A percentile compares a stretch with the other conserved stretches of the same genome.
These are phyloP conservation scores for Lithophane semibrunnea DNA, from an alignment of 2,888 invertebrate species.

Conservation along the genomic window DNA sequence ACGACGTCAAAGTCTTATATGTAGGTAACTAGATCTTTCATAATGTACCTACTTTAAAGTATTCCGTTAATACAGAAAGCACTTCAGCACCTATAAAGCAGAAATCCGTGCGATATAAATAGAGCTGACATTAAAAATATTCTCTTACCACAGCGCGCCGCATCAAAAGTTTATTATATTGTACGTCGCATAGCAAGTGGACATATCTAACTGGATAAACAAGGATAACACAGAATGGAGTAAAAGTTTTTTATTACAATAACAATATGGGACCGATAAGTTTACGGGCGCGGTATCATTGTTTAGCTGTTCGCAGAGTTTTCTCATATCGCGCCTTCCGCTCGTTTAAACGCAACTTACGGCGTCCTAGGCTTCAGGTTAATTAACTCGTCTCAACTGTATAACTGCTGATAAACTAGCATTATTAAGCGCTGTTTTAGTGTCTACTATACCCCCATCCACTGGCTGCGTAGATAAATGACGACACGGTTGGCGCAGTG, in stretches of 20 bases:
- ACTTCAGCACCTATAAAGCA: neutral
- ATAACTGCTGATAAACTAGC: constrained; percentile 78
- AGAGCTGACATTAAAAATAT: constrained; percentile 32
- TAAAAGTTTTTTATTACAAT: constrained; percentile 80
- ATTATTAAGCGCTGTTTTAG: constrained; percentile 74
- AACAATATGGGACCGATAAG: constrained; percentile 78
- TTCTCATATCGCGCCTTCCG: constrained; percentile 83
- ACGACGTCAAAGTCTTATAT: neutral
- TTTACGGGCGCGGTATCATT: constrained; percentile 75
- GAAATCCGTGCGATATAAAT: constrained; percentile 25
- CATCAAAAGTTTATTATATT: constrained; percentile 50
- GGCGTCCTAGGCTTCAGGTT: constrained; percentile 79
- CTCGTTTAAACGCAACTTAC: constrained; percentile 75
- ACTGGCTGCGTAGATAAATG: constrained; percentile 16
- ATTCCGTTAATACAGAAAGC: constrained; percentile 15
- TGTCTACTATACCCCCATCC: constrained; percentile 59
- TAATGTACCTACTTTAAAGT: neutral
- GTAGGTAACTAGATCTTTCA: neutral
- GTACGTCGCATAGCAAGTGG: constrained; percentile 47
- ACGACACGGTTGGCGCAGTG: no score
- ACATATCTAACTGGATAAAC: constrained; percentile 62
- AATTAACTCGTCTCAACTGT: constrained; percentile 82
- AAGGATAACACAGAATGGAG: constrained; percentile 66
- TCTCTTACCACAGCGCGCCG: constrained; percentile 28
- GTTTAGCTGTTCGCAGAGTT: constrained; percentile 76